Evolutionary conservation across 2,113 vertebrate genomes (phyloP), one percentile per base, ranked within the genome.

Genomic region (Brachyhypopomus gauderio): DNA sequence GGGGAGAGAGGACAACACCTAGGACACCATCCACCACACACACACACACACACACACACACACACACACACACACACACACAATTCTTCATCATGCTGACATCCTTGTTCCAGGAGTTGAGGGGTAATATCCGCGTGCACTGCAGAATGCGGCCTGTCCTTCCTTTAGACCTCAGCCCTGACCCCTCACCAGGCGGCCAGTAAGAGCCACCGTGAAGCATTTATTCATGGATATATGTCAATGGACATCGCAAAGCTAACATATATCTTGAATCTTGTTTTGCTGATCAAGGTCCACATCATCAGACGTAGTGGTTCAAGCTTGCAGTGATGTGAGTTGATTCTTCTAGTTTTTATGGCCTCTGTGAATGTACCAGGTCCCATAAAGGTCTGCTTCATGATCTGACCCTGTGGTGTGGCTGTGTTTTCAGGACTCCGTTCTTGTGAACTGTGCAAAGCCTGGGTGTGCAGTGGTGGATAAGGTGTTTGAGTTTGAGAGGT

Each of bases 401-500:
- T 19, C 12, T 56, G 25, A 17, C 55, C 55, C 5, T 4, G 1
- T 55, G 2, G n/a, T 64, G 1, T 70, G 8, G 45, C 62, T 12
- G 27, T 59, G 45, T 36, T 72, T 74, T 20, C 81, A 94, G 93
- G 92, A 94, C 79, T 88, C 90, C 0, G 84, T 93, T 81, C 55
- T 90, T 74, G 92, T 92, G 66, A 92, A 91, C 34, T 89, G 89
- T 64, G 5, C 79, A 3, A 93, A 87, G 83, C 48, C 85, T 0
- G 90, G 90, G 20, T 85, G 80, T 69, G 83, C 83, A 6, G 62
- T 52, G 22, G 82, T 88, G 34, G 90, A 84, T 83, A 93, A 91
- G 85, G 85, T 91, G 76, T 93, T 92, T 88, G 93, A 93, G 85
- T 93, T 91, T 90, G 92, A 93, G 74, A 93, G 91, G 92, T 93